These are phyloP conservation scores for Tetragonula carbonaria DNA, from an alignment of 2,888 invertebrate genomes.

Conservation along the genomic window DNA sequence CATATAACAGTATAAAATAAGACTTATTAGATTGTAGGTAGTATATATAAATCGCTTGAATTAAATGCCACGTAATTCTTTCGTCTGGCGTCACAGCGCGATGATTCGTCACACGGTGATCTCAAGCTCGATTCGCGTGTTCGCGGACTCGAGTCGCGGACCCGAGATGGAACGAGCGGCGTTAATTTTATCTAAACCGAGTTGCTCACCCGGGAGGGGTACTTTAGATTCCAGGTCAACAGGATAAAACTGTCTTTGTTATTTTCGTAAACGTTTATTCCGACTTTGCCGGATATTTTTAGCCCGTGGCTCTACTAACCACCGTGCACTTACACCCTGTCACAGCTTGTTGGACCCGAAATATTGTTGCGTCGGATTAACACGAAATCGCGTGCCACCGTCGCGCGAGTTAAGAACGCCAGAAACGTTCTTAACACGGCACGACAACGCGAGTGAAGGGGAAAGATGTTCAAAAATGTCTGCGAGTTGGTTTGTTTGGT, in stretches of 20 bases:
- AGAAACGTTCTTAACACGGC: not conserved
- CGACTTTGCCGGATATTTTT: constrained; percentile 43
- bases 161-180: not conserved
- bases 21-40: no score
- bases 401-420: not conserved
- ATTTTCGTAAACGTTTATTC: constrained; percentile 60
- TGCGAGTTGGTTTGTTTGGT: not conserved
- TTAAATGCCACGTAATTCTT: not conserved
- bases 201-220: constrained; percentile 7
- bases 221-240: constrained; percentile 56
- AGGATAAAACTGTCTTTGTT: constrained; percentile 60
- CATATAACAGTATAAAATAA: no score
- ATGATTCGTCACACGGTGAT: not conserved
- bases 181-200: constrained; percentile 40
- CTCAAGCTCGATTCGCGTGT: not conserved
- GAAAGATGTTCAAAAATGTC: not conserved
- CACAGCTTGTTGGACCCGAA: not conserved
- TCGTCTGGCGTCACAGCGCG: no score
- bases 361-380: constrained; percentile 1
- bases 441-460: not conserved
- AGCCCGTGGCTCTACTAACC: constrained; percentile 37
- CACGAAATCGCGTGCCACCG: not conserved
- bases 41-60: no score
- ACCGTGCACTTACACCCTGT: constrained; percentile 25
- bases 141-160: not conserved